Base-by-base conservation (phyloP, 2,113 vertebrate genomes). In the human region DNA sequence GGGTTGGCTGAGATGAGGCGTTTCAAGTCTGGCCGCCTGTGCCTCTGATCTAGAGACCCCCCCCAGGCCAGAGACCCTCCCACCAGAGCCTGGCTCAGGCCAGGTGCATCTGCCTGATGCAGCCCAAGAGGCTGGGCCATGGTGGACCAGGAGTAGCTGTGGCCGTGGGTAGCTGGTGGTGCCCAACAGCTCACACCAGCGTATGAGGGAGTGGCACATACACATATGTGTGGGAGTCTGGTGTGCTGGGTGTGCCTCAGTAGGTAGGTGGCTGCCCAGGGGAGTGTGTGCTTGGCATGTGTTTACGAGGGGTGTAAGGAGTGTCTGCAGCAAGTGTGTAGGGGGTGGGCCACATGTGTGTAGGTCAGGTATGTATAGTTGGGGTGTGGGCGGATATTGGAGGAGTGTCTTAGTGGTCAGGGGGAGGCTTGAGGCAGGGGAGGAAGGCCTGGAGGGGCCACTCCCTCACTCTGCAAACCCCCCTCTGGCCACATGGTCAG, bases 401-500 rank as follows among this genome's bases (percentile, higher is more conserved):
- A 48, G 35, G 20, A 48, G 27, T n/a, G 38, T 72, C 89, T 59
- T 9, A 27, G 80, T 10, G 16, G 73, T 16, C 61, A 13, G 61
- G 5, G 22, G 11, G 52, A 8, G 68, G 43, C 84, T 89, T 5
- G 20, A 78, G 86, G 57, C 32, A 17, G 25, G 22, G 45, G 45
- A 27, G 22, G 25, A 76, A 57, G 79, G 66, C 50, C 57, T 23
- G 45, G 22, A 38, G 70, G 50, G 90, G 57, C 61, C n/a, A 20
- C 35, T 75, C 76, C 84, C 78, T 81, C 27, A 14, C 72, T 80
- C 72, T 30, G 68, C 43, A 91, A 91, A 82, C 14, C 86, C 79
- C 79, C 22, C 52, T 83, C 68, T 68, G 68, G 20, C 96, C 90
- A 68, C 93, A 76, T 17, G 72, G 91, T 82, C 64, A 89, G 81